A percentile compares a stretch with the other conserved stretches of the same genome.
phyloP scores from a whole-genome alignment of 2,113 vertebrate species.

The Sclerurus mexicanus region DNA sequence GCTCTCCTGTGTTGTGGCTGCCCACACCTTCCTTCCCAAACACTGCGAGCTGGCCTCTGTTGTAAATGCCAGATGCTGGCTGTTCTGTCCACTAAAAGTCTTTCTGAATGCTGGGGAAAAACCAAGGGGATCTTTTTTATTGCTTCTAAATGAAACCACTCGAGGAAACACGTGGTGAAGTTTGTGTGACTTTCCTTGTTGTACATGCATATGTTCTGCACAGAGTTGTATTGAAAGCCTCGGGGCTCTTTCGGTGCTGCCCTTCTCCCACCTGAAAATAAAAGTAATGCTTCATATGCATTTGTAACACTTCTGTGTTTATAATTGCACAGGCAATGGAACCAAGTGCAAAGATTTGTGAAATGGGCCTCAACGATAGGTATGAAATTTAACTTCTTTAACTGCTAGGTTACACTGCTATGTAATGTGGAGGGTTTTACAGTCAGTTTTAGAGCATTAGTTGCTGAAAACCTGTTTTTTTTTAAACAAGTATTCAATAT shows the following conservation, averaged over 20 bases:
- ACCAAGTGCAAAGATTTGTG: slow-evolving; percentile 46
- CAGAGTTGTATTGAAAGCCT: not conserved
- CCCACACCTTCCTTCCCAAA: not conserved
- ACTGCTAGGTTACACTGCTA: not conserved
- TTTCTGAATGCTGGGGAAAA: not conserved
- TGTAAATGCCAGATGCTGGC: rapidly evolving
- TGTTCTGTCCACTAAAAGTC: not conserved
- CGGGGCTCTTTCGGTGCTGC: not conserved
- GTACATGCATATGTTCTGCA: not conserved
- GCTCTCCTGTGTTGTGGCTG: not conserved
- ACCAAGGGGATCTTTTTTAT: not conserved
- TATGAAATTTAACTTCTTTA: slow-evolving; percentile 21
- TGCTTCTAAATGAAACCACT: not conserved
- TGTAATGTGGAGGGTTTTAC: not conserved
- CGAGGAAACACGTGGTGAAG: not conserved
- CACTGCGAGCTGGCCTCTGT: rapidly evolving
- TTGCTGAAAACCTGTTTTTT: not conserved
- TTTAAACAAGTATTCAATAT: not conserved
- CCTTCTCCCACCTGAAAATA: not conserved
- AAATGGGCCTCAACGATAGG: slow-evolving; percentile 66
- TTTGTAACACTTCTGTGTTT: slow-evolving; percentile 6
- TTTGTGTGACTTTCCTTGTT: not conserved
- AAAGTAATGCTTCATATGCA: not conserved
- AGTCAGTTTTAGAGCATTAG: not conserved
- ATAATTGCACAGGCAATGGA: slow-evolving; percentile 67